phyloP scores from a whole-genome alignment of 2,888 invertebrate species.

The Pseudococcus longispinus region DNA sequence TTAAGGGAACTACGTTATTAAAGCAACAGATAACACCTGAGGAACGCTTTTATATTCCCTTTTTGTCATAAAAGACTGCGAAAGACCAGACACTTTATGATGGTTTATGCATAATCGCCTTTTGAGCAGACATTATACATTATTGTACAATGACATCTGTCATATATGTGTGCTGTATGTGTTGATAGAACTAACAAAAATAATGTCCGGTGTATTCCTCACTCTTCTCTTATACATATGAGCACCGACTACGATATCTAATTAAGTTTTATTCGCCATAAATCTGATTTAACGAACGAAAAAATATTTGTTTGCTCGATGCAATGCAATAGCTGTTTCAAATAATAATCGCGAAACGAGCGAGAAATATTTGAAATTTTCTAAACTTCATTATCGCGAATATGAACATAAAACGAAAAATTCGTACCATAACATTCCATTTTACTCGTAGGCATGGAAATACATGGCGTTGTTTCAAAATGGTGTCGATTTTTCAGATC shows the following conservation, averaged over 20 bases:
- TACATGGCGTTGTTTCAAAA: not conserved
- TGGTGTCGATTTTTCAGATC: not conserved
- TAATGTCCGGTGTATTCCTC: not conserved
- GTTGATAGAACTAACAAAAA: not conserved
- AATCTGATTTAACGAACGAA: conserved; percentile 25
- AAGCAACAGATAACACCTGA: conserved; percentile 34
- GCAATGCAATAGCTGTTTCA: not conserved
- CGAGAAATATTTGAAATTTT: conserved; percentile 23
- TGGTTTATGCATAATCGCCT: not conserved
- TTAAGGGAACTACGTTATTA: not conserved
- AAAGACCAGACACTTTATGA: not conserved
- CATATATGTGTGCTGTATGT: not conserved
- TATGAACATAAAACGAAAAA: not conserved
- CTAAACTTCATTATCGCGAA: conserved; percentile 20
- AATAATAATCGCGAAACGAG: not conserved
- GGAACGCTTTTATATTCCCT: not conserved
- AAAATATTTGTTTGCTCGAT: conserved; percentile 19
- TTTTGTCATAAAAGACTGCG: not conserved
- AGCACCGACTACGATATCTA: not conserved
- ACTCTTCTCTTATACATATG: not conserved
- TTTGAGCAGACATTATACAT: not conserved
- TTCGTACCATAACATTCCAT: not conserved
- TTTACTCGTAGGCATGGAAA: not conserved
- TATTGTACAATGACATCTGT: not conserved
- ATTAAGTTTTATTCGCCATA: conserved; percentile 19